Conservation (phyloP, 1,140 invertebrate genomes). For the Drosophila mayri region DNA sequence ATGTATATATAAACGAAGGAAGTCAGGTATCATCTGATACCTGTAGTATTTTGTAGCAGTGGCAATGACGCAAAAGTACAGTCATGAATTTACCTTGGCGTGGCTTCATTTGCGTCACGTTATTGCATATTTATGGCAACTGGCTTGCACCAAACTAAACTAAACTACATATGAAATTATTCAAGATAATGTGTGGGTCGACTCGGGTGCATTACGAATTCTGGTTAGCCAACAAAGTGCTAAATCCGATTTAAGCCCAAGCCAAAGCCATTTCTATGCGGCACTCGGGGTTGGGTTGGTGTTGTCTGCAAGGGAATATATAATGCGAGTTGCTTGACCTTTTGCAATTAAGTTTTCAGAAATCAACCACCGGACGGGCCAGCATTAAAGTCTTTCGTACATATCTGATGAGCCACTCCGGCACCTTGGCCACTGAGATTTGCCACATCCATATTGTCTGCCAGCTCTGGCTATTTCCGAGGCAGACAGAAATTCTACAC, state of each 20-base stretch:
- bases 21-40: neutral
- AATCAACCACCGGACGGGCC: conserved; percentile 42
- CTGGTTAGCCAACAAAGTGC: conserved; percentile 67
- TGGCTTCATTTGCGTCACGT: conserved; percentile 47
- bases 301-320: conserved; percentile 50
- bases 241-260: conserved; percentile 74
- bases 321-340: conserved; percentile 50
- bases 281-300: conserved; percentile 9
- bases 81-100: conserved; percentile 34
- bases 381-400: conserved; percentile 41
- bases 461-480: neutral
- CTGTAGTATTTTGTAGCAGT: neutral
- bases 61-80: conserved; percentile 9
- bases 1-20: conserved; percentile 1
- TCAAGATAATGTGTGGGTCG: conserved; percentile 55
- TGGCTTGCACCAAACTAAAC: conserved; percentile 27
- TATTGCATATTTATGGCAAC: conserved; percentile 65
- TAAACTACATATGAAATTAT: conserved; percentile 59
- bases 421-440: conserved; percentile 4
- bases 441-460: conserved; percentile 23
- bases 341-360: conserved; percentile 59
- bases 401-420: conserved; percentile 39
- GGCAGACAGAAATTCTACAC: conserved; percentile 10
- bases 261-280: conserved; percentile 21
- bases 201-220: conserved; percentile 48